Evolutionary conservation across 2,797 vertebrate species (phyloP).

Genomic region (Lutjanus argentimaculatus): DNA sequence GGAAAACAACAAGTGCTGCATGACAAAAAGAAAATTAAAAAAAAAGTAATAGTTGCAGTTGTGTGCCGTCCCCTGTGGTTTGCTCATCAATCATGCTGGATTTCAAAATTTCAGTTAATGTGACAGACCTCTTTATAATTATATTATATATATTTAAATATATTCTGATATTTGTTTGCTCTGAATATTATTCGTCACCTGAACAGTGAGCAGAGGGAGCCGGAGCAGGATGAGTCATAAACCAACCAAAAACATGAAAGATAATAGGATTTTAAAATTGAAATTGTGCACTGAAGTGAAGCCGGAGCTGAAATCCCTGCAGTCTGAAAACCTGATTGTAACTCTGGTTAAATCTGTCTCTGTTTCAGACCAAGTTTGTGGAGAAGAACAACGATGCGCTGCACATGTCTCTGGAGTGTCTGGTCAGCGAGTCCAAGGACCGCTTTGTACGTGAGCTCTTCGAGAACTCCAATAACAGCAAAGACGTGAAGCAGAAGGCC

Average conservation of each 20-base stretch:
- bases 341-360: background rate
- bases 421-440: conserved; percentile 96
- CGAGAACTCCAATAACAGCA: conserved; percentile 92
- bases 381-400: conserved; percentile 99
- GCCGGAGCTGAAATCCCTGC: background rate
- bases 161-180: background rate
- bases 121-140: too few species aligned
- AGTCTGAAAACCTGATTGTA: background rate
- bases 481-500: conserved; percentile 94
- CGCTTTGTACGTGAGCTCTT: conserved; percentile 93
- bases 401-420: conserved; percentile 95
- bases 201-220: background rate
- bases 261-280: background rate
- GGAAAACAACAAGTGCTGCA: too few species aligned
- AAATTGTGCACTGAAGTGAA: background rate
- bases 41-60: too few species aligned
- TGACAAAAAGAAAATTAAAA: too few species aligned
- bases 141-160: too few species aligned
- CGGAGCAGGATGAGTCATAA: background rate
- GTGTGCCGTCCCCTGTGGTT: too few species aligned
- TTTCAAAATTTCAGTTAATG: too few species aligned
- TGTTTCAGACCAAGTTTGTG: conserved; percentile 93
- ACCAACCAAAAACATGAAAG: background rate
- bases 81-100: too few species aligned
- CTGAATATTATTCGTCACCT: background rate